Percentiles rank a stretch among this genome's conserved stretches.
Evolutionary conservation across 2,888 invertebrate species (phyloP).

Genomic region (Drosophila parthenogenetica): DNA sequence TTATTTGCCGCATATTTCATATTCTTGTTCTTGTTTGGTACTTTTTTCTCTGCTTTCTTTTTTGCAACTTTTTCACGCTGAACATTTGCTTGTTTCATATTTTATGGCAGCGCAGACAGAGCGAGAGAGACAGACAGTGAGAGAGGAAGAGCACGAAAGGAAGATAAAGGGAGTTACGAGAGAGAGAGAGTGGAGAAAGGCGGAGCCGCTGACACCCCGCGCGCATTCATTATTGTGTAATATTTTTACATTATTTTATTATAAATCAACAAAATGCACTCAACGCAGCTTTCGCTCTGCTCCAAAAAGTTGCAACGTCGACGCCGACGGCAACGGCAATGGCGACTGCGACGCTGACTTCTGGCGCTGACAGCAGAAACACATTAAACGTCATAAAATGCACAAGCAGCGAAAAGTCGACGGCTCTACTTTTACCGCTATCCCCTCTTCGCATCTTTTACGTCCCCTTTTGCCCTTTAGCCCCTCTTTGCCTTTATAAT

Average conservation of each 20-base stretch:
- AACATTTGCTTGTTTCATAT: constrained; percentile 77
- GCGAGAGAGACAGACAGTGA: constrained; percentile 15
- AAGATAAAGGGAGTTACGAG: constrained; percentile 1
- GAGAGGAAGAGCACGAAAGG: background rate
- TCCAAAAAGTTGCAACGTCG: constrained; percentile 64
- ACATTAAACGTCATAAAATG: constrained; percentile 82
- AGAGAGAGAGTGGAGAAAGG: background rate
- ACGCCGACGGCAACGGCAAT: constrained; percentile 33
- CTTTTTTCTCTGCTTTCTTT: constrained; percentile 38
- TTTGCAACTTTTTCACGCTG: constrained; percentile 66
- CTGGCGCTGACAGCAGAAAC: constrained; percentile 82
- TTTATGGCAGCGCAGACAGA: constrained; percentile 65
- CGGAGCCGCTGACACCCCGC: constrained; percentile 35
- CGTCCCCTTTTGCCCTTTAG: background rate
- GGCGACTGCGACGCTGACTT: constrained; percentile 50
- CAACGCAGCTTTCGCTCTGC: constrained; percentile 59
- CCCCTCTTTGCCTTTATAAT: constrained; percentile 70
- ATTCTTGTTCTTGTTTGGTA: constrained; percentile 54
- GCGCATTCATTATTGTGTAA: constrained; percentile 81
- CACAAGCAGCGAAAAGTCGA: constrained; percentile 75
- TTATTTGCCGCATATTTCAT: constrained; percentile 80
- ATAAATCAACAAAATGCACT: constrained; percentile 82
- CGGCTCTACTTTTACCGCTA: constrained; percentile 6
- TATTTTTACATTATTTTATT: constrained; percentile 83
- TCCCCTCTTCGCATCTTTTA: background rate